phyloP scores from a whole-genome alignment of 1,140 invertebrate species.

The honey bee (Apis mellifera) region Amel_HAv3.1 CM009941.2:11938001-11938500 shows the following conservation, averaged over 20 bases:
- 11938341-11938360: constrained; percentile 63
- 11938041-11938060: neutral
- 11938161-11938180: neutral
- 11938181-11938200: neutral
- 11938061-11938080: neutral
- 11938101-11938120: neutral
- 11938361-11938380: constrained; percentile 54
- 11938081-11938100: neutral
- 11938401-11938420: constrained; percentile 17
- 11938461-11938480: neutral
- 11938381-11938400: neutral
- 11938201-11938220: neutral
- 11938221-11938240: too few species aligned
- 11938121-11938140: neutral
- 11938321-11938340: constrained; percentile 53
- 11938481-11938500: neutral
- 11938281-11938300: constrained; percentile 1
- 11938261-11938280: too few species aligned
- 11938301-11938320: constrained; percentile 28
- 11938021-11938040: neutral
- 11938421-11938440: constrained; percentile 9
- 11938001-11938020: neutral
- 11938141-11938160: neutral
- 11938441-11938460: neutral
- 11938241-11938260: neutral